These are phyloP conservation scores for Phengaris alcon DNA, from an alignment of 2,888 invertebrate genomes.

Conservation along the genomic window DNA sequence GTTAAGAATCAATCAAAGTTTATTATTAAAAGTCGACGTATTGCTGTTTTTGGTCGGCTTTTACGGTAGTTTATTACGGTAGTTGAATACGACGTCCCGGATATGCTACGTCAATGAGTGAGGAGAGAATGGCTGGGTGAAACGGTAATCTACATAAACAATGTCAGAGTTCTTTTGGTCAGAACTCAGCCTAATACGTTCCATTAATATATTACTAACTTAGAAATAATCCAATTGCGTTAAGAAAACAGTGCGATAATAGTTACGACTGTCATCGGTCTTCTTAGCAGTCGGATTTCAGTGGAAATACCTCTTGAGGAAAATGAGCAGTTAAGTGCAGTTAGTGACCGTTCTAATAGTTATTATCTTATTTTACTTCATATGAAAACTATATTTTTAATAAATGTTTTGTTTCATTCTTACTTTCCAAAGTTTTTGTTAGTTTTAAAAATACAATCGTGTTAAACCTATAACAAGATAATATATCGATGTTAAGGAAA, in stretches of 20 bases:
- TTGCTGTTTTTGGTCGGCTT: no score
- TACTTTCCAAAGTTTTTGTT: not conserved
- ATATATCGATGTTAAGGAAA: not conserved
- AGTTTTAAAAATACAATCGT: not conserved
- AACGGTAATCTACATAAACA: slow-evolving; percentile 15
- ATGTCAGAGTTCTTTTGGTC: not conserved
- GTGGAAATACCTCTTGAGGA: no score
- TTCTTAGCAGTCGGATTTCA: no score
- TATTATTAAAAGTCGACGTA: no score
- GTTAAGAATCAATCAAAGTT: no score
- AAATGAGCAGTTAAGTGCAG: no score
- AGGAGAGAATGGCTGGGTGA: slow-evolving; percentile 6
- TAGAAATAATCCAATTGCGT: not conserved
- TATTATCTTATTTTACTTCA: no score
- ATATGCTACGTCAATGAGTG: not conserved
- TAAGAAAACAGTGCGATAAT: not conserved
- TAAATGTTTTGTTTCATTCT: not conserved
- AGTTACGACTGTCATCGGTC: no score
- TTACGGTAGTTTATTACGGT: not conserved
- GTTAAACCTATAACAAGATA: not conserved
- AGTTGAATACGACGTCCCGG: not conserved
- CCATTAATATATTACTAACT: not conserved
- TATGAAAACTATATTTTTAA: no score
- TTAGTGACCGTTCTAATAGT: no score
- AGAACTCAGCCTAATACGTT: not conserved